Conservation (phyloP, 2,113 vertebrate genomes). For the Kobus ellipsiprymnus region DNA sequence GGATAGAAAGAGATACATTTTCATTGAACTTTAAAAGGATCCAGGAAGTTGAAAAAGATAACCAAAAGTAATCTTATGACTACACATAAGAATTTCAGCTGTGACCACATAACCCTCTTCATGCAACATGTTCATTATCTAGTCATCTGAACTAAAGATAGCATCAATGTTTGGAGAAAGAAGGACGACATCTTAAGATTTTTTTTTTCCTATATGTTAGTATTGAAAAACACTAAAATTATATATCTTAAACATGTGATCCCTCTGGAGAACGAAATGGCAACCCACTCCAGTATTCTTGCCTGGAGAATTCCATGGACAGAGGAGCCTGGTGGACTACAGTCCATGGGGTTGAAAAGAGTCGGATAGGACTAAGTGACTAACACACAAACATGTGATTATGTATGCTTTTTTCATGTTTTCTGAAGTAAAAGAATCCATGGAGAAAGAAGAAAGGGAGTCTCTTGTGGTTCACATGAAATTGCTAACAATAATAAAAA, state of each 20-base stretch:
- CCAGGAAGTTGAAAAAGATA: neutral
- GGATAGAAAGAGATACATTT: neutral
- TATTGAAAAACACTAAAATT: constrained; percentile 12
- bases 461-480: neutral
- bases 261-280: neutral
- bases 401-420: neutral
- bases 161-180: neutral
- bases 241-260: neutral
- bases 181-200: neutral
- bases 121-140: neutral
- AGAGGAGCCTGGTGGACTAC: neutral
- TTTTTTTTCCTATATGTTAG: neutral
- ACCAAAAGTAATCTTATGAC: neutral
- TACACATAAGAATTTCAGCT: neutral
- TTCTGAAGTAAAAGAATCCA: constrained; percentile 1
- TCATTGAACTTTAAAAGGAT: constrained; percentile 10
- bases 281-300: neutral
- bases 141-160: neutral
- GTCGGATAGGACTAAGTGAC: neutral
- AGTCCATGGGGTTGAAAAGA: neutral
- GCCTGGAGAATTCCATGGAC: neutral
- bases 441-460: constrained; percentile 5
- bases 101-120: neutral
- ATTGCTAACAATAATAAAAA: constrained; percentile 26
- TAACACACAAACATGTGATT: neutral